Conservation (phyloP, 2,888 invertebrate species). For the Pasiphila rectangulata region DNA sequence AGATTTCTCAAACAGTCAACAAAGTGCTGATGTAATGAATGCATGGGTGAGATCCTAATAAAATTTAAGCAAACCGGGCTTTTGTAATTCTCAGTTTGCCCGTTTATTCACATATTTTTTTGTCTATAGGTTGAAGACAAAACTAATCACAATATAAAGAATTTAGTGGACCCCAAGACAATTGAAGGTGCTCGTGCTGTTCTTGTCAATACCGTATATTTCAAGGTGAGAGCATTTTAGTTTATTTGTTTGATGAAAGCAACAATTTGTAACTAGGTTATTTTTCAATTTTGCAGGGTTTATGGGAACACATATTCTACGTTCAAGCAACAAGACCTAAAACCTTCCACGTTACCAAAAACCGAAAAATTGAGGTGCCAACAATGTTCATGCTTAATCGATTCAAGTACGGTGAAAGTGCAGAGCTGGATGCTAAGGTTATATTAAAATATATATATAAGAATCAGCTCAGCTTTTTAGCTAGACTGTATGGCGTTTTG, state of each 20-base stretch:
- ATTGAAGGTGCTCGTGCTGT: constrained; percentile 83
- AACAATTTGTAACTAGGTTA: neutral
- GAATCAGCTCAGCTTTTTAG: too few species aligned
- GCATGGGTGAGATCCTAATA: constrained; percentile 75
- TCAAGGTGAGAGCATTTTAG: constrained; percentile 79
- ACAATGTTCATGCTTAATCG: constrained; percentile 83
- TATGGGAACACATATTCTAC: constrained; percentile 85
- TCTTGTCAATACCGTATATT: constrained; percentile 91
- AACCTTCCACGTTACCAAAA: constrained; percentile 83
- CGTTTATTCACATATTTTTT: neutral
- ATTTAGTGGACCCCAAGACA: constrained; percentile 81
- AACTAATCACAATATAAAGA: constrained; percentile 65
- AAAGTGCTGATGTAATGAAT: constrained; percentile 84
- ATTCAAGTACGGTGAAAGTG: constrained; percentile 59
- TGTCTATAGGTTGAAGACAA: constrained; percentile 62
- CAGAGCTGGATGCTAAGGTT: constrained; percentile 62
- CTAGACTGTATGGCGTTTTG: too few species aligned
- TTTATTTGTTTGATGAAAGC: neutral
- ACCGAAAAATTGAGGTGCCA: constrained; percentile 80
- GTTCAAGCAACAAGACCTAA: constrained; percentile 71
- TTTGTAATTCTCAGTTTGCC: too few species aligned
- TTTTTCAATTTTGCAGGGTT: constrained; percentile 62
- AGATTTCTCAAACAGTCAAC: constrained; percentile 76
- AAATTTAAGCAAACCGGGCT: too few species aligned
- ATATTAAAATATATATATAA: too few species aligned